Percentiles rank a stretch among this genome's conserved stretches.
These are phyloP conservation scores for Ditylenchus weischeri DNA, from an alignment of 2,888 invertebrate genomes.

Conservation along the genomic window DNA sequence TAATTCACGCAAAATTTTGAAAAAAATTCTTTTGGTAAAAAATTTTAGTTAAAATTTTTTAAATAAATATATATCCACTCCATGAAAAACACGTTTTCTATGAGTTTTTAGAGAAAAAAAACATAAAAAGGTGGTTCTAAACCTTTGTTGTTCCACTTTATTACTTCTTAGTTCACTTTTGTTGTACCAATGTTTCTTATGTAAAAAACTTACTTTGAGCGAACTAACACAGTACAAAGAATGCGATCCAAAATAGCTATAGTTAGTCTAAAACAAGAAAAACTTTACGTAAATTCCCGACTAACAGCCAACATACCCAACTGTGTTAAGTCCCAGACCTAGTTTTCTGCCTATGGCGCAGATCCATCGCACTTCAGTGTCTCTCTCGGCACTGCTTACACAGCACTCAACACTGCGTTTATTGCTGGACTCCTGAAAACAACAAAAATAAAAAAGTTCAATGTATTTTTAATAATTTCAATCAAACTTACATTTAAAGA, in stretches of 20 bases:
- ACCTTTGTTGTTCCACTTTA: too few relatives aligned
- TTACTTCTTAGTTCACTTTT: too few relatives aligned
- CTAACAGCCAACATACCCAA: background rate
- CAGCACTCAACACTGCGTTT: background rate
- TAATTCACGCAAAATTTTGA: too few relatives aligned
- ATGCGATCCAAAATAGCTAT: slow-evolving; percentile 35
- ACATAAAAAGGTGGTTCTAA: too few relatives aligned
- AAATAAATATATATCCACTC: too few relatives aligned
- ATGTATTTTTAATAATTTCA: background rate
- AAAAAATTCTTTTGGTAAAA: too few relatives aligned
- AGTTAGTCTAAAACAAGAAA: slow-evolving; percentile 15
- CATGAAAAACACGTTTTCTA: too few relatives aligned
- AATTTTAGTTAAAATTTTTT: too few relatives aligned
- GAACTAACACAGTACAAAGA: slow-evolving; percentile 22
- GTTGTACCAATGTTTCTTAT: background rate
- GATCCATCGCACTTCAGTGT: slow-evolving; percentile 30
- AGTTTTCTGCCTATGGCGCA: slow-evolving; percentile 20
- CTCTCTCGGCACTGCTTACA: slow-evolving; percentile 14
- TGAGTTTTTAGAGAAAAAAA: too few relatives aligned
- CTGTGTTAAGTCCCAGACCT: slow-evolving; percentile 27
- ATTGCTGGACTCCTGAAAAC: background rate
- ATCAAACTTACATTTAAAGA: background rate
- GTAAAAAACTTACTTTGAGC: slow-evolving; percentile 24
- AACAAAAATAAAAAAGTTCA: background rate
- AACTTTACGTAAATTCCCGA: background rate